Base-by-base conservation (phyloP, 2,113 vertebrate genomes). In the Puntigrus tetrazona region DNA sequence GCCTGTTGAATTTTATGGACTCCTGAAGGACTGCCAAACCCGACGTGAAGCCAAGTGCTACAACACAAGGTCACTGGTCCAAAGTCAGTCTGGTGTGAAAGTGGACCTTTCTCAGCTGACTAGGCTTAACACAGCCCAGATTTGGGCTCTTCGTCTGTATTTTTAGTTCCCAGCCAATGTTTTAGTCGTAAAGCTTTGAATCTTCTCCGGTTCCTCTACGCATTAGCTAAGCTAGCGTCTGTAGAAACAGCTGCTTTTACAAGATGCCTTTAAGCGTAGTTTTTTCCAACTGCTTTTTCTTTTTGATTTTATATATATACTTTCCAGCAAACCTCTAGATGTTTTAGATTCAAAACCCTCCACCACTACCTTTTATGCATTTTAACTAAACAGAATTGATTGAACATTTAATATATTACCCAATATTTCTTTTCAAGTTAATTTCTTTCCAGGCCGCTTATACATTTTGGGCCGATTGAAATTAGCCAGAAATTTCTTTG, bases 11-110 rank as follows among this genome's bases (percentile, higher is more conserved):
- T 18, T 87, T 88, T 87, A 87, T 81, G 76, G 87, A 90, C 72
- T 83, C 61, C 85, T 83, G 34, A 84, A 90, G 84, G 82, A 87
- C 87, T 89, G 84, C 87, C 72, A 74, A 84, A 87, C 63, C 55
- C 59, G 84, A 84, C 45, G 63, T 75, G 57, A 79, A 81, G 87
- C 86, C 83, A 88, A 85, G 59, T 1, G 29, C 67, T 87, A 83
- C 84, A 75, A 86, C 80, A 83, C 84, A 78, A 88, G 81, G 90
- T 87, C 85, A 87, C 81, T 85, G 81, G 84, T 89, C 84, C 86
- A 85, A 79, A n/a, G 69, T 79, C 63, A 82, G 82, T 80, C 41
- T 55, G 41, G 57, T 36, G 43, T 29, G 34, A 50, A 38, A 63
- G 41, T 65, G 85, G 83, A 81, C 83, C 59, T 83, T 81, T 88